A percentile compares a stretch with the other conserved stretches of the same genome.
These are phyloP conservation scores for Palythoa grandiflora DNA, from an alignment of 92 coral and sea anemone species.

Conservation along the genomic window DNA sequence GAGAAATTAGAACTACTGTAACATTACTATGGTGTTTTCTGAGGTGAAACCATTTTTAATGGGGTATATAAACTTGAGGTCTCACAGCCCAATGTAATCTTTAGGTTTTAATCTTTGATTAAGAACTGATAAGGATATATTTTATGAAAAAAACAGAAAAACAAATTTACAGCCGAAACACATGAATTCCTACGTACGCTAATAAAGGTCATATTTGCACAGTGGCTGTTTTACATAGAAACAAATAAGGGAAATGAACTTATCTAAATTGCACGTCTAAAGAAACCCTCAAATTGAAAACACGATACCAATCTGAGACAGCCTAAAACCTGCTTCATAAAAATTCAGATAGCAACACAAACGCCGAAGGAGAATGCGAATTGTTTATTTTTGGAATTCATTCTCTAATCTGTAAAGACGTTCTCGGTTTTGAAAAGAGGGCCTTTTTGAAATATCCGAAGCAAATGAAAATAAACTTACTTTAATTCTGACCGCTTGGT, in stretches of 20 bases:
- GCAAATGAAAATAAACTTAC: constrained; percentile 20
- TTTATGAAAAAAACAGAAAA: neutral
- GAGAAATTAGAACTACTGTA: no score
- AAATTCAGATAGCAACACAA: constrained; percentile 3
- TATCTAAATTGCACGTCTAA: neutral
- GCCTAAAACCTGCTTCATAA: constrained; percentile 1
- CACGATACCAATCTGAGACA: neutral
- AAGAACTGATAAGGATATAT: neutral
- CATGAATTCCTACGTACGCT: constrained; percentile 23
- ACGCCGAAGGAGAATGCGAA: constrained; percentile 25
- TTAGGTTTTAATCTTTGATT: neutral
- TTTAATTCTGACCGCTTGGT: constrained; percentile 33
- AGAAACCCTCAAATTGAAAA: constrained; percentile 14
- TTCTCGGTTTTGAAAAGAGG: neutral
- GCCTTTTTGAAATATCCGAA: neutral
- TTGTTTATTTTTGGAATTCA: constrained; percentile 31
- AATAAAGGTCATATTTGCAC: neutral
- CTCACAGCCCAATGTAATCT: neutral
- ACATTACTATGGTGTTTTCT: neutral
- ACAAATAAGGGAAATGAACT: neutral
- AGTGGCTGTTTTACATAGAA: neutral
- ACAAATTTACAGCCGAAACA: neutral
- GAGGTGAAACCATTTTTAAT: neutral
- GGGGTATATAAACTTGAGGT: neutral
- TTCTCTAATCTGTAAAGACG: neutral